Evolutionary conservation across 2,113 vertebrate genomes (phyloP).

Genomic region (Picathartes gymnocephalus): DNA sequence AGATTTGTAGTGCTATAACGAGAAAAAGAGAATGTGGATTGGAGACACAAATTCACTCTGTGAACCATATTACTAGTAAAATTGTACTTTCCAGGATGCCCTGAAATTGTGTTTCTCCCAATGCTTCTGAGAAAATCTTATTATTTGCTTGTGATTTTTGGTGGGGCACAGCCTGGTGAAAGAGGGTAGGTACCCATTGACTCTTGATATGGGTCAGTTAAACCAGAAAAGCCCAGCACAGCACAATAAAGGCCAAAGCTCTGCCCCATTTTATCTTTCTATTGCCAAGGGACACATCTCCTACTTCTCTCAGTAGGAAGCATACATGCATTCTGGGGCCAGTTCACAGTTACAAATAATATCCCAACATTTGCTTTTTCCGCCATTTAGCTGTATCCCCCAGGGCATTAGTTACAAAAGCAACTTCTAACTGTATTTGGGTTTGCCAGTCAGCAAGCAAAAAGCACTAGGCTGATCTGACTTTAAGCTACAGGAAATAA

Average conservation of each 20-base stretch:
- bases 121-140: not conserved
- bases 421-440: not conserved
- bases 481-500: not conserved
- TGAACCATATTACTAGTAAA: not conserved
- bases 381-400: not conserved
- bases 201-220: not conserved
- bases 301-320: not conserved
- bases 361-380: not conserved
- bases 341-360: not conserved
- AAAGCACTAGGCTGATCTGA: not conserved
- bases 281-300: not conserved
- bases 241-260: not conserved
- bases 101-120: not conserved
- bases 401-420: not conserved
- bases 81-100: not conserved
- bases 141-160: not conserved
- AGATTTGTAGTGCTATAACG: slow-evolving; percentile 49
- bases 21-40: slow-evolving; percentile 27
- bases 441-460: not conserved
- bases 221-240: not conserved
- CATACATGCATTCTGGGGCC: not conserved
- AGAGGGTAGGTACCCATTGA: not conserved
- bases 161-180: not conserved
- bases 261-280: not conserved
- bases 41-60: not conserved